phyloP scores from a whole-genome alignment of 2,797 vertebrate genomes.

The Myripristis jacobus region DNA sequence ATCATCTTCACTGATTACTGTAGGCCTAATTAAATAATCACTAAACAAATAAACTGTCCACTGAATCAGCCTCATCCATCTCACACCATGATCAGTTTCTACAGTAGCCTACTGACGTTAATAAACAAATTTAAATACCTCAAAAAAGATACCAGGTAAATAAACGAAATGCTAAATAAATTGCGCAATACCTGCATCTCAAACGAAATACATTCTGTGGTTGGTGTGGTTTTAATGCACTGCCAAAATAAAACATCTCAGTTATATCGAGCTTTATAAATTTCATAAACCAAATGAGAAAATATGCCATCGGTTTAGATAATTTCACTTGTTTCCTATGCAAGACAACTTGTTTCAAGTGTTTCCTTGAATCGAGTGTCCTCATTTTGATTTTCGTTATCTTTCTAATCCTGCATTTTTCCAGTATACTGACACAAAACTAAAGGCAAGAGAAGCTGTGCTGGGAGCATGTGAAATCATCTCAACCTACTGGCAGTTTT shows the following conservation, averaged over 20 bases:
- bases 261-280: not conserved
- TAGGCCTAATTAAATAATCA: conserved; percentile 25
- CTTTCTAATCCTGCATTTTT: no score
- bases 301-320: not conserved
- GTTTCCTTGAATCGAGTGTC: no score
- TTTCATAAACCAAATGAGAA: conserved; percentile 1
- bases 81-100: conserved; percentile 7
- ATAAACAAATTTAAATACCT: not conserved
- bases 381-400: no score
- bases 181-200: conserved; percentile 6
- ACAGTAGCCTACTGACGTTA: conserved; percentile 9
- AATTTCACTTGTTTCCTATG: conserved; percentile 1
- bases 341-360: no score
- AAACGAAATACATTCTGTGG: conserved; percentile 29
- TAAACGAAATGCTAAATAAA: conserved; percentile 8
- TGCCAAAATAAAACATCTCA: not conserved
- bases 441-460: no score
- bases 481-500: conserved; percentile 9
- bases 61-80: not conserved
- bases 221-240: conserved; percentile 1
- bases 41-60: conserved; percentile 11
- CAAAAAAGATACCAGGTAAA: not conserved
- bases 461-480: conserved; percentile 11
- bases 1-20: conserved; percentile 1
- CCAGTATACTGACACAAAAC: not conserved